Percentiles rank a stretch among this genome's conserved stretches.
Conservation (phyloP, 2,113 vertebrate genomes). For the Dromaius novaehollandiae region DNA sequence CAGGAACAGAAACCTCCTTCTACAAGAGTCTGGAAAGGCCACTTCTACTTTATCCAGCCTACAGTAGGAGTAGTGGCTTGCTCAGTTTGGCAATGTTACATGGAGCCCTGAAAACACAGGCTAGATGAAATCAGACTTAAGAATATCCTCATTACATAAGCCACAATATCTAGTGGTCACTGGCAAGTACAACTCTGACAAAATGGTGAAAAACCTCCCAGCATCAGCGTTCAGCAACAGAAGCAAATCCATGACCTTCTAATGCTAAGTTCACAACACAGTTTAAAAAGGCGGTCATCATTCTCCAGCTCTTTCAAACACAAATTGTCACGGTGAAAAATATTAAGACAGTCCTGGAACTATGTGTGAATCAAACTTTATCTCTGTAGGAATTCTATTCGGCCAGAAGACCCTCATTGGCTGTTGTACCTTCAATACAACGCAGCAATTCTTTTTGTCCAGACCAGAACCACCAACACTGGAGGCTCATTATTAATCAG, state of each 20-base stretch:
- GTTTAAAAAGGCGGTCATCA: not conserved
- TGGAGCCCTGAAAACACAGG: accelerated
- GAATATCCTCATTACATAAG: not conserved
- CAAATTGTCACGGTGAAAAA: not conserved
- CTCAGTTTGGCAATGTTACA: not conserved
- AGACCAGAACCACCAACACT: not conserved
- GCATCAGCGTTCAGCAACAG: not conserved
- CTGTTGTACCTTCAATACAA: not conserved
- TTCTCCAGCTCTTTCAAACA: not conserved
- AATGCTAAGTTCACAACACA: accelerated
- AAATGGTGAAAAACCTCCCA: not conserved
- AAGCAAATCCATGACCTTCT: not conserved
- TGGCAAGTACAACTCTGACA: not conserved
- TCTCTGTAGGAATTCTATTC: not conserved
- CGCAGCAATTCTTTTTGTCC: not conserved
- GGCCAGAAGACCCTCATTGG: not conserved
- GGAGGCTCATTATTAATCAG: not conserved
- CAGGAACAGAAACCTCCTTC: constrained; percentile 50
- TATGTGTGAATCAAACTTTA: not conserved
- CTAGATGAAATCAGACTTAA: not conserved
- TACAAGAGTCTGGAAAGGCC: not conserved
- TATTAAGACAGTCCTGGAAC: not conserved
- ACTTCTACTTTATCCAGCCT: not conserved
- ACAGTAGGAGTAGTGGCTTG: not conserved
- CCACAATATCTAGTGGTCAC: not conserved